Base-by-base conservation (phyloP, 2,888 invertebrate species). In the Patella pellucida region DNA sequence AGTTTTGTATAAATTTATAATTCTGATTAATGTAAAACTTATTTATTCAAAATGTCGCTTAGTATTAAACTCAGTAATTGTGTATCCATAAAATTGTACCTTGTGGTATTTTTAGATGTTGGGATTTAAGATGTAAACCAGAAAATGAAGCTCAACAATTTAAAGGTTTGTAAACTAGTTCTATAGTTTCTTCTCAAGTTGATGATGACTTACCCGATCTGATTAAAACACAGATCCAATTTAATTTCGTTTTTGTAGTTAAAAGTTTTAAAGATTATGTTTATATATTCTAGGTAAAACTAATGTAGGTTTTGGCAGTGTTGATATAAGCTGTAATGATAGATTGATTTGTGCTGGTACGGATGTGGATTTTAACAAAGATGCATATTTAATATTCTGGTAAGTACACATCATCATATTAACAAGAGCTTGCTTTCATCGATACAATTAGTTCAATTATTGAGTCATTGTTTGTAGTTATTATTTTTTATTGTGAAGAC, bases 341-440 rank as follows among this genome's bases (percentile, higher is more conserved):
- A 72, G 79, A 69, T 77, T 87, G n/a, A 62, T 88, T 3, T 83
- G 84, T 84, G 86, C 85, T 41, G 87, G 87, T 11, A 83, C 85
- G 56, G 88, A 87, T 69, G 79, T 76, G 62, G 71, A 75, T 41
- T 76, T 74, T 27, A 71, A 74, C 3, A 79, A 81, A n/a, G 83
- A 84, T 74, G 81, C 79, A 2, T 84, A 83, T 67, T 72, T 87
- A 27, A 67, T 86, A 0, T 86, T 87, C 78, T 87, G 87, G 86
- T 87, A 77, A 76, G 79, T 54, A 19, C 52, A 50, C 31, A 19
- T 73, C 31, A 71, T 12, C 7, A 41, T 41, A 9, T 41, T 41
- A 1, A 41, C 5, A 9, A 41, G 7, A 41, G 41, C 1, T 41
- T 41, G 9, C 41, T 41, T 41, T 41, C 41, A 41, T 41, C 1